These are phyloP conservation scores for Chromis chromis DNA, from an alignment of 2,797 vertebrate genomes.

Conservation along the genomic window DNA sequence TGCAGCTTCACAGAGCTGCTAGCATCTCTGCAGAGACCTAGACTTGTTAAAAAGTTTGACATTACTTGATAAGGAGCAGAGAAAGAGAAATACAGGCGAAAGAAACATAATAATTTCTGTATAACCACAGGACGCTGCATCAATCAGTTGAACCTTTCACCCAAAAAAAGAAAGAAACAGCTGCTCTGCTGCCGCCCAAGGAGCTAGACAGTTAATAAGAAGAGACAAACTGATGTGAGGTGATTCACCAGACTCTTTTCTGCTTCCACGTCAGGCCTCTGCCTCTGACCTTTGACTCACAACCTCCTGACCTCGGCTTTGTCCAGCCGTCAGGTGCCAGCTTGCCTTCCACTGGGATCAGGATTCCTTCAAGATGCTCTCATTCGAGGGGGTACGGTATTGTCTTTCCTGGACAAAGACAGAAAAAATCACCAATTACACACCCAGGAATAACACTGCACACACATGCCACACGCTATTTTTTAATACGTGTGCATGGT, in stretches of 20 bases:
- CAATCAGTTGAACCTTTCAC: conserved; percentile 9
- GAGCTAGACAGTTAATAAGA: conserved; percentile 40
- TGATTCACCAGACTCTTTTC: conserved; percentile 53
- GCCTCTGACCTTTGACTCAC: conserved; percentile 68
- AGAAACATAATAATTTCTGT: neutral
- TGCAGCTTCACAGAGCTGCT: too few species aligned
- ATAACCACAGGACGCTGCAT: neutral
- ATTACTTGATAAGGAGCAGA: neutral
- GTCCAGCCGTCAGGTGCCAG: conserved; percentile 76
- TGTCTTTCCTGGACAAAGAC: conserved; percentile 57
- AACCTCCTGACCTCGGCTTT: conserved; percentile 73
- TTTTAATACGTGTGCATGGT: neutral
- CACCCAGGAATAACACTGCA: neutral
- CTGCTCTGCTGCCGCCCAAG: conserved; percentile 24
- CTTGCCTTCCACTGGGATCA: conserved; percentile 60
- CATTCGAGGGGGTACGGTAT: conserved; percentile 49
- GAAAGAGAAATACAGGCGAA: neutral
- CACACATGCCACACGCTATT: neutral
- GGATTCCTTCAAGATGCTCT: conserved; percentile 68
- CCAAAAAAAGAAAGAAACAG: conserved; percentile 24
- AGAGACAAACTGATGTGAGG: conserved; percentile 50
- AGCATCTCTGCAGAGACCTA: neutral
- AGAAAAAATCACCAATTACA: conserved; percentile 35
- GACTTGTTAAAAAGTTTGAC: too few species aligned
- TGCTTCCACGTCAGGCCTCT: conserved; percentile 54